Base-by-base conservation (phyloP, 2,113 vertebrate genomes). In the Carassius auratus region DNA sequence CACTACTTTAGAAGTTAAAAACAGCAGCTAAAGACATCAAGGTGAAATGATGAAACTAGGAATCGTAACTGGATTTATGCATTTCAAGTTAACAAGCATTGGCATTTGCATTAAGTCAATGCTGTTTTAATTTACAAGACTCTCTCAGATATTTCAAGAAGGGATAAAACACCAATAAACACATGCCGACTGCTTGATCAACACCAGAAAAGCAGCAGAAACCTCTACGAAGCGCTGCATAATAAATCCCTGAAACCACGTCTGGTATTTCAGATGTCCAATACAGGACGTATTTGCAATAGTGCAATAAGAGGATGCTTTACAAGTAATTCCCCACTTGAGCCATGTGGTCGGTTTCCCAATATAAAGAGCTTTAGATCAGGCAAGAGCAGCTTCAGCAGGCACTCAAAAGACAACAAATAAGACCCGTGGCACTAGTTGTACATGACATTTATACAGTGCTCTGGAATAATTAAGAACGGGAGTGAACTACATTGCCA, bases 291-390 rank as follows among this genome's bases (percentile, higher is more conserved):
- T n/a, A 30, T 30, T 30, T 30, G 30, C 17, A 69, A 30, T 30
- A 69, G 38, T 68, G 61, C n/a, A 81, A 30, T 69, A 69, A 68
- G 62, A 81, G 23, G 26, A 48, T 0, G 9, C 62, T 52, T 69
- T 55, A n/a, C 62, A 36, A 30, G 62, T 81, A 81, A 81, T 81
- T 81, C 80, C 80, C 33, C 9, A 5, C 26, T 81, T 69, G 26
- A 48, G 48, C 23, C 15, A 69, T 33, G 45, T 30, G 61, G 79
- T 66, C 42, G 13, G 45, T 81, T 81, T 69, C 79, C 62, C 62
- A 81, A 81, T 81, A 52, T 81, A 68, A 81, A 81, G 79, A 81
- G 79, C 62, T 52, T 69, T 52, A 81, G 62, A 48, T 66, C 76
- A 3, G 17, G 52, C 30, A 38, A 78, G 30, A 78, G 77, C 38